phyloP scores from a whole-genome alignment of 2,888 invertebrate genomes.

The Hemicrepidius hirtus region DNA sequence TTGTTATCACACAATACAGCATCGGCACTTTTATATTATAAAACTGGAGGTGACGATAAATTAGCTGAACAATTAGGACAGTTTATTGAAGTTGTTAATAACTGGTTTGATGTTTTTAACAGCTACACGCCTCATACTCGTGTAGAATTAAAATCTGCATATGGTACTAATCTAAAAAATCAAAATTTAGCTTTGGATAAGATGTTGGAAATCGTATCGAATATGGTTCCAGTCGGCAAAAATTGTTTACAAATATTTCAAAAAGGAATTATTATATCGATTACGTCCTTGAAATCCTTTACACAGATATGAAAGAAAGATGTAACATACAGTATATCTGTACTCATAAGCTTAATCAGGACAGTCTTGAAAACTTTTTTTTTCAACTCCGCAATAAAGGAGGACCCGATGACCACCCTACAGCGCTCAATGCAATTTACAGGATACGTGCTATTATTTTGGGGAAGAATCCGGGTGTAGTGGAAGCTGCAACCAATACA shows the following conservation, averaged over 20 bases:
- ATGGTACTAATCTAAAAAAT: conserved; percentile 27
- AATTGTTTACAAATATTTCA: conserved; percentile 31
- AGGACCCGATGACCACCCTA: conserved; percentile 18
- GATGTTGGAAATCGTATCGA: conserved; percentile 3
- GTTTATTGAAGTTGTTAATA: conserved; percentile 54
- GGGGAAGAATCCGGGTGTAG: conserved; percentile 12
- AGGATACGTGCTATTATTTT: conserved; percentile 23
- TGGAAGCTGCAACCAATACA: not conserved
- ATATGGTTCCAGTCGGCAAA: conserved; percentile 28
- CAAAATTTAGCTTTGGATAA: conserved; percentile 38
- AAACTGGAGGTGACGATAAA: conserved; percentile 37
- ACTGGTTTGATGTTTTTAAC: conserved; percentile 56
- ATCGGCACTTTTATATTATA: conserved; percentile 51
- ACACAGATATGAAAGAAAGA: conserved; percentile 32
- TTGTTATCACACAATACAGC: conserved; percentile 55
- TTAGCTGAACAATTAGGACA: conserved; percentile 42
- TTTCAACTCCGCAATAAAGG: not conserved
- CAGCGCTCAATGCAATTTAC: conserved; percentile 14
- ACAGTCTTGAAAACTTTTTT: conserved; percentile 28
- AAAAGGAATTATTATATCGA: conserved; percentile 33
- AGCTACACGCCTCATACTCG: conserved; percentile 10
- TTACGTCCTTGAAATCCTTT: conserved; percentile 28
- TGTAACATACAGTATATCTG: not conserved
- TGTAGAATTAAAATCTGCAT: conserved; percentile 16
- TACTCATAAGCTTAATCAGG: conserved; percentile 31